Percentiles rank a stretch among this genome's conserved stretches.
Evolutionary conservation across 1,140 invertebrate species (phyloP).

Genomic region (Drosophila navojoa): DNA sequence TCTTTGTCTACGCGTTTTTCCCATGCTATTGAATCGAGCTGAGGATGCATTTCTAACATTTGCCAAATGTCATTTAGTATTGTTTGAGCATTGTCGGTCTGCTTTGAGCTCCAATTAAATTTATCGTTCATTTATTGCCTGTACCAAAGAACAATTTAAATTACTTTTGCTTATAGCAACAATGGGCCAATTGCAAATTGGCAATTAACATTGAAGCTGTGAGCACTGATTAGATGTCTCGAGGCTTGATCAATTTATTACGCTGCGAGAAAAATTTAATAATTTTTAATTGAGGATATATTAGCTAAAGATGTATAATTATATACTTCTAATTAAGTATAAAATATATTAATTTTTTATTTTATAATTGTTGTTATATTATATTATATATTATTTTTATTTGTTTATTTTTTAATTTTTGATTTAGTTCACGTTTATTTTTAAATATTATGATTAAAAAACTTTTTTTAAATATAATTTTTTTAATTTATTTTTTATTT

Average conservation of each 20-base stretch:
- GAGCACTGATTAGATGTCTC: conserved; percentile 9
- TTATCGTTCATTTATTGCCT: conserved; percentile 24
- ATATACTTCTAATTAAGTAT: too few relatives aligned
- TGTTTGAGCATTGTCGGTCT: conserved; percentile 9
- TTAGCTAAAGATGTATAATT: too few relatives aligned
- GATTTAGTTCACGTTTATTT: too few relatives aligned
- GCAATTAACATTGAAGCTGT: not conserved
- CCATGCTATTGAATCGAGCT: conserved; percentile 31
- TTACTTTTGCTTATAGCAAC: conserved; percentile 24
- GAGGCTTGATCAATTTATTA: conserved; percentile 20
- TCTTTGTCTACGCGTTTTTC: conserved; percentile 25
- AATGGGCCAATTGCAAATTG: conserved; percentile 11
- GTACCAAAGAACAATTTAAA: conserved; percentile 8
- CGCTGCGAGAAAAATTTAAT: not conserved
- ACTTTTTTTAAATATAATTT: too few relatives aligned
- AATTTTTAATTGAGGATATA: too few relatives aligned
- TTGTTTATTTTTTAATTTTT: too few relatives aligned
- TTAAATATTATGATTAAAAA: too few relatives aligned
- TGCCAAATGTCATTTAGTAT: conserved; percentile 49
- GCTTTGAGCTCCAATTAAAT: conserved; percentile 15
- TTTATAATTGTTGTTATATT: too few relatives aligned
- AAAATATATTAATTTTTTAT: too few relatives aligned
- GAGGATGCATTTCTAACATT: conserved; percentile 53
- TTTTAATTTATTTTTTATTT: too few relatives aligned
- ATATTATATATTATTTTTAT: too few relatives aligned